Percentiles rank a stretch among this genome's conserved stretches.
phyloP scores from a whole-genome alignment of 2,113 vertebrate species.

The Aegithalos caudatus region DNA sequence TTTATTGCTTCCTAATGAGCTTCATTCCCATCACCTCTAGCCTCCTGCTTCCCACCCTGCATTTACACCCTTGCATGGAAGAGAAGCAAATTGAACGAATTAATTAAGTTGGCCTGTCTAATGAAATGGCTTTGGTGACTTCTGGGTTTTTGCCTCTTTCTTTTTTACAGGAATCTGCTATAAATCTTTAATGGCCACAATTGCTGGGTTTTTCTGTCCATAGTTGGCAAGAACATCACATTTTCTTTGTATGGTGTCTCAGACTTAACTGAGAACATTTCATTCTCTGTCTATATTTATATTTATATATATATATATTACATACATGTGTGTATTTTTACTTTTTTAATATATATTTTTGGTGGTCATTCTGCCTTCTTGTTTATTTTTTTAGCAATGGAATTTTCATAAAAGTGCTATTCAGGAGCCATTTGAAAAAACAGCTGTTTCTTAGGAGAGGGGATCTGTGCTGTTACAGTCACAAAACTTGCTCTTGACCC shows the following conservation, averaged over 20 bases:
- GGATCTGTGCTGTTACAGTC: neutral
- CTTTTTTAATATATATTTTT: conserved; percentile 4
- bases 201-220: neutral
- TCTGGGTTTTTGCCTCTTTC: neutral
- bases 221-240: neutral
- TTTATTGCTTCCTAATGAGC: conserved; percentile 70
- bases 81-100: neutral
- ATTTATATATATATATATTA: neutral
- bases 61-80: neutral
- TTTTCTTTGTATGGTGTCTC: neutral
- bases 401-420: conserved; percentile 9
- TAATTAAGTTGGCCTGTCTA: conserved; percentile 12
- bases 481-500: neutral
- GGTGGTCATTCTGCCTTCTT: neutral
- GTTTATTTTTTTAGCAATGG: conserved; percentile 28
- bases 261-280: neutral
- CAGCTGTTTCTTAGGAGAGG: neutral
- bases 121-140: neutral
- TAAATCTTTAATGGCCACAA: neutral
- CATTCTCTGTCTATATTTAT: neutral
- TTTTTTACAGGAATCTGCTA: neutral
- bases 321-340: neutral
- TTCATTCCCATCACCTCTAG: conserved; percentile 33
- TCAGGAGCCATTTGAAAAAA: neutral
- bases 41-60: conserved; percentile 5